These are phyloP conservation scores for Solenopsis fugax DNA, from an alignment of 1,140 invertebrate genomes.

Conservation along the genomic window DNA sequence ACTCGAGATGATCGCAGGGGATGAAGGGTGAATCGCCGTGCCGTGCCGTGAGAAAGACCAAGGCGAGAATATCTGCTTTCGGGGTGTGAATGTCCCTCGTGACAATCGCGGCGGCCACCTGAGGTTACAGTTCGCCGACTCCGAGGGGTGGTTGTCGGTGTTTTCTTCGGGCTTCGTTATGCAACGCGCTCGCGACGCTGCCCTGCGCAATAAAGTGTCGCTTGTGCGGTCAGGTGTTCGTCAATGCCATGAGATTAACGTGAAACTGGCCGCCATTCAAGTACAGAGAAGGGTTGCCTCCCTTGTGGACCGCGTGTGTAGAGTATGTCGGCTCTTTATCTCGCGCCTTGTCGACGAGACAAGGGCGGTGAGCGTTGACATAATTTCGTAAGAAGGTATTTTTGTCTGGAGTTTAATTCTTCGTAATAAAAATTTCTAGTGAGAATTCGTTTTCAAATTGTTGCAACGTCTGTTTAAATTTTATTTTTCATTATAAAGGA, in stretches of 20 bases:
- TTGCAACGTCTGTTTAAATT: neutral
- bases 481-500: neutral
- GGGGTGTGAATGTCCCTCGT: constrained; percentile 76
- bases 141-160: constrained; percentile 68
- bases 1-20: constrained; percentile 63
- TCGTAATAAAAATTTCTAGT: neutral
- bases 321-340: constrained; percentile 33
- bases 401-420: neutral
- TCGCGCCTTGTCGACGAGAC: neutral
- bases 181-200: constrained; percentile 46
- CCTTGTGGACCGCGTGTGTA: constrained; percentile 25
- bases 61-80: constrained; percentile 49
- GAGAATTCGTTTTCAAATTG: neutral
- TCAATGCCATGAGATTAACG: constrained; percentile 46
- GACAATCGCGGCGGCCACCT: constrained; percentile 78
- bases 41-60: constrained; percentile 79
- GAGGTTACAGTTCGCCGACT: constrained; percentile 72
- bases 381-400: neutral
- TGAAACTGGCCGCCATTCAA: constrained; percentile 43
- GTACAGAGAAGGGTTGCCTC: constrained; percentile 26
- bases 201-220: constrained; percentile 42
- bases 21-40: constrained; percentile 75
- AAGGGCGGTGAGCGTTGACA: constrained; percentile 11
- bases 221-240: constrained; percentile 63
- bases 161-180: constrained; percentile 60